A percentile compares a stretch with the other conserved stretches of the same genome.
These are phyloP conservation scores for Sphenopsis melanotis DNA, from an alignment of 2,797 vertebrate genomes.

Conservation along the genomic window DNA sequence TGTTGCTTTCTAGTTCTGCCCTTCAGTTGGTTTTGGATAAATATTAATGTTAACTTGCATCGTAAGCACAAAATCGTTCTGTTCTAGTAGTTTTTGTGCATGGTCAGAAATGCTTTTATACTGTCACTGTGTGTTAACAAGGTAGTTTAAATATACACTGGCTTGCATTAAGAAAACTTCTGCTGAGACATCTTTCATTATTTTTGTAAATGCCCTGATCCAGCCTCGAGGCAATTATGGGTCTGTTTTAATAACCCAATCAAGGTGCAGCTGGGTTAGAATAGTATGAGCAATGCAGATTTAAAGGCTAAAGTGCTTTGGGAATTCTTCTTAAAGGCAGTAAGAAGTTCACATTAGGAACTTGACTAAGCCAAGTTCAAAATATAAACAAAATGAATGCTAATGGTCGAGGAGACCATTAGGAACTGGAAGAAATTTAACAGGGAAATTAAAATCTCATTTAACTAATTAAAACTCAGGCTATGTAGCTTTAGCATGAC, in stretches of 20 bases:
- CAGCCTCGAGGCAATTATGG: not conserved
- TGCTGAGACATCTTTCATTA: slow-evolving; percentile 8
- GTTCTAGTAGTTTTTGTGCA: not conserved
- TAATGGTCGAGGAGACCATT: not conserved
- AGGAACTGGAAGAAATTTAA: not conserved
- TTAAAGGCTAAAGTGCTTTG: slow-evolving; percentile 9
- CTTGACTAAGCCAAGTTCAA: not conserved
- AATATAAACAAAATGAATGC: slow-evolving; percentile 7
- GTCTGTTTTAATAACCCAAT: slow-evolving; percentile 1
- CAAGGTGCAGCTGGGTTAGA: slow-evolving; percentile 30
- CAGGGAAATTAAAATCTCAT: not conserved
- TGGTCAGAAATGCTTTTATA: not conserved
- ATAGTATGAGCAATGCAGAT: not conserved
- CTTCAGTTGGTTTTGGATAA: slow-evolving; percentile 44
- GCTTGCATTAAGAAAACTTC: not conserved
- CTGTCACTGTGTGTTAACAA: not conserved
- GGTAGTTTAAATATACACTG: not conserved
- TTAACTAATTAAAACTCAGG: not conserved
- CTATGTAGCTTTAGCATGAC: not conserved
- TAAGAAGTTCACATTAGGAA: not conserved
- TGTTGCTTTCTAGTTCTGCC: not conserved
- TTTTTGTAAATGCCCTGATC: slow-evolving; percentile 5
- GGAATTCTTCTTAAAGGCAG: slow-evolving; percentile 1
- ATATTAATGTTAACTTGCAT: slow-evolving; percentile 7
- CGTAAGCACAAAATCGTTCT: slow-evolving; percentile 18